Percentiles rank a stretch among this genome's conserved stretches.
These are phyloP conservation scores for Drosophila grimshawi DNA, from an alignment of 1,140 invertebrate species.

Conservation along the genomic window DNA sequence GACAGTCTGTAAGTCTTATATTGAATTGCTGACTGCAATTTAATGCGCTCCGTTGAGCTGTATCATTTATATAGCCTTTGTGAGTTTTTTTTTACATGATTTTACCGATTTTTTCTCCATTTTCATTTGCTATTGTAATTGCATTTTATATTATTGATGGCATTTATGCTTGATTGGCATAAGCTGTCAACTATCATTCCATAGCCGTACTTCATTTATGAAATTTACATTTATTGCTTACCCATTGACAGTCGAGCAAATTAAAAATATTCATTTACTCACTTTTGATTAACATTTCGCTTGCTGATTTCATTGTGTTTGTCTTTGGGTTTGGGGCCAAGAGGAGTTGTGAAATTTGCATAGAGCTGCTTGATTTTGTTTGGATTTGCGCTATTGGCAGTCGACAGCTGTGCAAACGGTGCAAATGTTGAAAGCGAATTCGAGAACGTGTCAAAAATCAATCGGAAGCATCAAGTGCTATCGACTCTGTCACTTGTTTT, in stretches of 20 bases:
- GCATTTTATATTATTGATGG: conserved; percentile 76
- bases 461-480: conserved; percentile 29
- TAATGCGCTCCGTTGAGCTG: conserved; percentile 35
- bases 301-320: conserved; percentile 39
- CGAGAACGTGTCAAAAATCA: conserved; percentile 38
- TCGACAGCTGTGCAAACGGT: conserved; percentile 42
- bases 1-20: conserved; percentile 11
- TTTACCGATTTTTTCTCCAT: conserved; percentile 16
- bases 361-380: conserved; percentile 48
- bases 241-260: conserved; percentile 57
- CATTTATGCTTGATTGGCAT: not conserved
- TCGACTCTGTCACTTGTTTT: conserved; percentile 15
- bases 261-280: conserved; percentile 48
- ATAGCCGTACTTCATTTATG: conserved; percentile 67
- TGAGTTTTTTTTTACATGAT: conserved; percentile 38
- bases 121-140: conserved; percentile 52
- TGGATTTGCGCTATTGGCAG: conserved; percentile 35
- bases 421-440: conserved; percentile 21
- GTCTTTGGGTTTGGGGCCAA: conserved; percentile 12
- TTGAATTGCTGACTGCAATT: conserved; percentile 28
- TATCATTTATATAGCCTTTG: conserved; percentile 26
- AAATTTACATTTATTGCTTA: conserved; percentile 73
- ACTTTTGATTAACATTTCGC: conserved; percentile 62
- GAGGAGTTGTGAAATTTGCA: conserved; percentile 30
- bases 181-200: conserved; percentile 32